Evolutionary conservation across 2,113 vertebrate species (phyloP), one percentile per base, ranked within the genome.

Genomic region (Protomyctophum bolini): DNA sequence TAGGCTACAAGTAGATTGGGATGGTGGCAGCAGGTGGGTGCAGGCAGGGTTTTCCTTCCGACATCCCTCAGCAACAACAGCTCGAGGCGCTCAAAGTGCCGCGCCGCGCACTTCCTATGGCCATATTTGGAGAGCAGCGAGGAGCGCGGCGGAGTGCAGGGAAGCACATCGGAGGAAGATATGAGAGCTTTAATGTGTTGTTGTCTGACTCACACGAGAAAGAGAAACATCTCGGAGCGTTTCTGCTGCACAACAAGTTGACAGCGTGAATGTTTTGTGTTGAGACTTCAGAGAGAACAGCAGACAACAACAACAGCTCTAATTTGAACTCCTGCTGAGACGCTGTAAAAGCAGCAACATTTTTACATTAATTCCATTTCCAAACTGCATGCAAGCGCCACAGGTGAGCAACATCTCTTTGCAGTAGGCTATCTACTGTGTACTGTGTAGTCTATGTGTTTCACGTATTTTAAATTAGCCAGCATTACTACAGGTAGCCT

Each of bases 51-150:
- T 73, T 83, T 81, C 84, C 83, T 72, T 11, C 79, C 73, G 84
- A 84, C 89, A 73, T 88, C 88, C 89, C 92, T 91, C 90, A 88
- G 91, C 91, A 92, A 93, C 91, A 92, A 83, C 86, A 77, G 81
- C 79, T 59, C 3, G 7, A 49, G 75, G 1, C 80, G 33, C n/a
- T 86, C 70, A 86, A 76, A 90, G 83, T 77, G 5, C 29, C 55
- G 28, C 51, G 21, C 55, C 21, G 49, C 7, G 68, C 77, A 80
- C 91, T 93, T 93, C 92, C 93, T 78, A 48, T 93, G 87, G 58
- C 93, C 92, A 94, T 93, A 93, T 93, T 88, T 87, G 90, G 92
- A 47, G 76, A 58, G 76, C 70, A 75, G 80, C 79, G 65, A 81
- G 52, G 70, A 76, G 88, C 83, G 75, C 33, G 5, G 2, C 21